Evolutionary conservation across 2,797 vertebrate species (phyloP), one percentile per base, ranked within the genome.

Genomic region (Notoglanidium macrostoma): DNA sequence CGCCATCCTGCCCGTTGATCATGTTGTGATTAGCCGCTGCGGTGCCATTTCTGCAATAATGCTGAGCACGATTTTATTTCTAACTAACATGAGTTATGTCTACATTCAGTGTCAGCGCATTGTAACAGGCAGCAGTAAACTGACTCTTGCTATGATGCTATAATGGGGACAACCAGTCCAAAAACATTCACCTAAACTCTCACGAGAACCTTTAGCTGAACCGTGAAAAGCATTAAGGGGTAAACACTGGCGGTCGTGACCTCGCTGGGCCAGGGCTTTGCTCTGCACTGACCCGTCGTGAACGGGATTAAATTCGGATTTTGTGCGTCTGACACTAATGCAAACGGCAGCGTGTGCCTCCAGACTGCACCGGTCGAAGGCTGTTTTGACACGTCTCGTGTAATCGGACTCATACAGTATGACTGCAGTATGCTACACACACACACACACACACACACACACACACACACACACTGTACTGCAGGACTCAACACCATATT

Each of bases 361-460:
- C 88, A 32, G 85, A 93, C 93, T 93, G 93, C 95, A 93, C 91
- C 91, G 92, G 90, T 92, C 87, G 91, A 92, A 95, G 92, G 92
- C 92, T 94, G 92, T 96, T 96, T 95, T 97, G 96, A 97, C 96
- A 96, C 93, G 93, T 94, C 92, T 70, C 86, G 90, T 90, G 91
- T 93, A 94, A 95, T 95, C 93, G 90, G 91, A 89, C 91, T 92
- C 92, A 93, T 94, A 94, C 92, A 94, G 84, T 85, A 86, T 40
- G 77, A 76, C 21, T 65, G 46, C 40, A 46, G 21, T 23, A 21
- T 4, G 21, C 26, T 12, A 23, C 59, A 21, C 2, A 26, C 10
- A n/a, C 55, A 29, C 49, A 73, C 78, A 21, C 78, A 65, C 68
- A 72, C 35, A 72, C 19, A 40, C 32, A 70, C 6, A 35, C 0